Base-by-base conservation (phyloP, 2,797 vertebrate species). In the Hipposideros larvatus region DNA sequence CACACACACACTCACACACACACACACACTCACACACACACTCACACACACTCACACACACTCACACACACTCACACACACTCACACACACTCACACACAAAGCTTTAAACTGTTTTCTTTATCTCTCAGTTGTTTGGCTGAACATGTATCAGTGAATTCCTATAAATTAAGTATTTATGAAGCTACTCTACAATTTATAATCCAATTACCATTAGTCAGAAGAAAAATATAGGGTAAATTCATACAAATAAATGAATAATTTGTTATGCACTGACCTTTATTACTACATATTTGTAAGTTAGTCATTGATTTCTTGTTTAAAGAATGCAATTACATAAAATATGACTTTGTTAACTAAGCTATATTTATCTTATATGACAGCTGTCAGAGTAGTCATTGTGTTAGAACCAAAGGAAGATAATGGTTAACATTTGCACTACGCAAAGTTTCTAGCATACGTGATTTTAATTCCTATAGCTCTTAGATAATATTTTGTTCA, bases 241-340 rank as follows among this genome's bases (percentile, higher is more conserved):
- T 34, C 7, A 66, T 46, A 79, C 41, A 82, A 65, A 53, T 65
- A 7, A 83, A 93, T 73, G 37, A 85, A 14, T 16, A 95, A 77
- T 77, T 79, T 51, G 55, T 73, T 92, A 55, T 16, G 37, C 73
- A 88, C 21, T 96, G 84, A 84, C 65, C 51, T 96, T 94, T 93
- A 75, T 89, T 84, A 84, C 66, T 48, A 11, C 86, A 15, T 59
- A 78, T 88, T 96, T 91, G 15, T 68, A 85, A 71, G 28, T 53
- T 68, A 68, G 61, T 79, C 89, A 93, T 66, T 55, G 43, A 94
- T 87, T 77, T 96, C 28, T 91, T 65, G 1, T 61, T 94, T 95
- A 88, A 95, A 93, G 78, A 70, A 78, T 85, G 37, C 46, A 92
- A 79, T 95, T 89, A 95, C 11, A 93, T 86, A 70, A 94, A 85